Evolutionary conservation across 2,797 vertebrate species (phyloP).

Genomic region (Champsocephalus gunnari): DNA sequence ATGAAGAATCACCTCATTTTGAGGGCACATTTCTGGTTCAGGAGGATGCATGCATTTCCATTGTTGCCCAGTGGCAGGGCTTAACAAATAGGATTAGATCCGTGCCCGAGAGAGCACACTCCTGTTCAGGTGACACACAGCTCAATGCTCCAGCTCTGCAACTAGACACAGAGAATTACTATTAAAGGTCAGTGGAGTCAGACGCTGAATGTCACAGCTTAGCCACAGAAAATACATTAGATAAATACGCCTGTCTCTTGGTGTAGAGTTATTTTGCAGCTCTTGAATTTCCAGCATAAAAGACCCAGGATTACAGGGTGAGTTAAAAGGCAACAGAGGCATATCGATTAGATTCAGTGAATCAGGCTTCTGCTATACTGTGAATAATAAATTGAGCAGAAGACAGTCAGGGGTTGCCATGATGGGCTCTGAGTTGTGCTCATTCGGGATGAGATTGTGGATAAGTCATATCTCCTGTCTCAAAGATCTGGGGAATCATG

Average conservation of each 20-base stretch:
- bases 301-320: conserved; percentile 73
- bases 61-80: conserved; percentile 74
- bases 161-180: conserved; percentile 78
- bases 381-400: conserved; percentile 79
- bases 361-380: conserved; percentile 67
- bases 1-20: conserved; percentile 71
- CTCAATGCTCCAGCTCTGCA: conserved; percentile 55
- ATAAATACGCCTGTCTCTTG: conserved; percentile 79
- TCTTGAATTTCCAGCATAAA: conserved; percentile 74
- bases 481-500: conserved; percentile 69
- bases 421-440: conserved; percentile 64
- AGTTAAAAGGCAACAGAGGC: conserved; percentile 77
- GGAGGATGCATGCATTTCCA: conserved; percentile 69
- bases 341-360: conserved; percentile 82
- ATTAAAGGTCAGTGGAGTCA: conserved; percentile 83
- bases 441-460: conserved; percentile 64
- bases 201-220: conserved; percentile 82
- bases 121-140: conserved; percentile 73
- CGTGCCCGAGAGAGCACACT: conserved; percentile 67
- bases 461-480: conserved; percentile 67
- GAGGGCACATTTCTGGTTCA: conserved; percentile 55
- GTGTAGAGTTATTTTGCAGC: conserved; percentile 68
- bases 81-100: conserved; percentile 85
- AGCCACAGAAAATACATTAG: conserved; percentile 78
- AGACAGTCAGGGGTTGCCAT: conserved; percentile 59